A percentile compares a stretch with the other conserved stretches of the same genome.
These are phyloP conservation scores for Protonemura montana DNA, from an alignment of 2,888 invertebrate genomes.

Conservation along the genomic window DNA sequence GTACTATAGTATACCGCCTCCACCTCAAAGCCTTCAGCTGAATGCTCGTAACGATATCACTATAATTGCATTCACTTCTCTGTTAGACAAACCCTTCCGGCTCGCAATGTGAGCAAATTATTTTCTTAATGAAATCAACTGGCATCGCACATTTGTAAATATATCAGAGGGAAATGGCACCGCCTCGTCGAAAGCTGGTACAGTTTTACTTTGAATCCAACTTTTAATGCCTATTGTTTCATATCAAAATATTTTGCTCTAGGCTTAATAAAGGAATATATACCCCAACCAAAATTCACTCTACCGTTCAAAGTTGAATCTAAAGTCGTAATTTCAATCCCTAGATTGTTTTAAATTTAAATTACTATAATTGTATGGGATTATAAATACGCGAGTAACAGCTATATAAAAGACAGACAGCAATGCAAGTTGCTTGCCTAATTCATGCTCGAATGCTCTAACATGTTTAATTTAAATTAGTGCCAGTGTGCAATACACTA, in stretches of 20 bases:
- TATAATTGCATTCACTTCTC: background rate
- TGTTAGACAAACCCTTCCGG: background rate
- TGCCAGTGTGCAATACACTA: background rate
- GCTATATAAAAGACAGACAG: slow-evolving; percentile 7
- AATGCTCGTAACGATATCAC: slow-evolving; percentile 7
- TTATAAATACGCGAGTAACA: background rate
- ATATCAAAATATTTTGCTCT: background rate
- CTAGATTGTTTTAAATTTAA: background rate
- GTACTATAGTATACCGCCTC: background rate
- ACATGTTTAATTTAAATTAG: slow-evolving; percentile 17
- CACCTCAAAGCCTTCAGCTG: background rate
- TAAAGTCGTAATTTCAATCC: background rate
- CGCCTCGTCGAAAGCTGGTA: background rate
- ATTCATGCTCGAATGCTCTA: slow-evolving; percentile 8
- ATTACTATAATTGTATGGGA: background rate
- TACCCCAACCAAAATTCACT: background rate
- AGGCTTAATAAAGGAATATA: background rate
- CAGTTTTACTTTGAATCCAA: background rate
- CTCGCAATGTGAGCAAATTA: background rate
- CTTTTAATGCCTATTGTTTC: background rate
- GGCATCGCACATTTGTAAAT: background rate
- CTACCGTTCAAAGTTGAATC: background rate
- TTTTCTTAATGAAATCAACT: slow-evolving; percentile 7
- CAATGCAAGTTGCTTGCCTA: slow-evolving; percentile 2
- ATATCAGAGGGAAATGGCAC: background rate